A percentile compares a stretch with the other conserved stretches of the same genome.
phyloP scores from a whole-genome alignment of 2,113 vertebrate species.

The Dolichallabes microphthalmus region DNA sequence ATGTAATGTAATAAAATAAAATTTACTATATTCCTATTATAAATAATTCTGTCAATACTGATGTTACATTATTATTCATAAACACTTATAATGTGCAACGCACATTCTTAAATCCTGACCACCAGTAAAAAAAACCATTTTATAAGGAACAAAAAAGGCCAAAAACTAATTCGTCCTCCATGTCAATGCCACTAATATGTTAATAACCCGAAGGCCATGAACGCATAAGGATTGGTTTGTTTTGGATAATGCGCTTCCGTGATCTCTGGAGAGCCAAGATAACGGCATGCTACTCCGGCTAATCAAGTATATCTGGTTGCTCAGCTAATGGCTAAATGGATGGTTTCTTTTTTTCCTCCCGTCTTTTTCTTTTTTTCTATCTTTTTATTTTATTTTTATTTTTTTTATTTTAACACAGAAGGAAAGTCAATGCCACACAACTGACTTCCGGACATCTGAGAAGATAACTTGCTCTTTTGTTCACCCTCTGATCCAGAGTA shows the following conservation, averaged over 20 bases:
- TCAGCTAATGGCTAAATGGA: slow-evolving; percentile 65
- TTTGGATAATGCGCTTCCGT: slow-evolving; percentile 28
- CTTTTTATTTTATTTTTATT: no score
- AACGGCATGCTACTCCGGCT: slow-evolving; percentile 20
- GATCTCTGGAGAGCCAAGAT: slow-evolving; percentile 32
- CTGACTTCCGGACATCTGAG: slow-evolving; percentile 76
- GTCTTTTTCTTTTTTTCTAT: slow-evolving; percentile 35
- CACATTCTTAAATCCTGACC: no score
- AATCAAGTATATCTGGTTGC: slow-evolving; percentile 52
- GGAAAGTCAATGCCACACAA: slow-evolving; percentile 69
- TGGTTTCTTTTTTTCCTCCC: slow-evolving; percentile 32
- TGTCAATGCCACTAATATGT: not conserved
- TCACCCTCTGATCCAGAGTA: slow-evolving; percentile 61
- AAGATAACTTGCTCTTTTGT: slow-evolving; percentile 70
- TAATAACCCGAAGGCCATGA: not conserved
- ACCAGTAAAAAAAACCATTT: not conserved
- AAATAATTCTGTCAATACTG: not conserved
- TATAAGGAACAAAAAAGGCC: not conserved
- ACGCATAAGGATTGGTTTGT: slow-evolving; percentile 24
- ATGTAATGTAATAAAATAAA: not conserved
- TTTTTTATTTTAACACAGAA: slow-evolving; percentile 50
- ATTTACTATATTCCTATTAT: not conserved
- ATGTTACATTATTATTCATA: not conserved
- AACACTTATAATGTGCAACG: not conserved
- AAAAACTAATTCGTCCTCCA: not conserved